Conservation (phyloP, 2,888 invertebrate species). For the Agrotis puta region DNA sequence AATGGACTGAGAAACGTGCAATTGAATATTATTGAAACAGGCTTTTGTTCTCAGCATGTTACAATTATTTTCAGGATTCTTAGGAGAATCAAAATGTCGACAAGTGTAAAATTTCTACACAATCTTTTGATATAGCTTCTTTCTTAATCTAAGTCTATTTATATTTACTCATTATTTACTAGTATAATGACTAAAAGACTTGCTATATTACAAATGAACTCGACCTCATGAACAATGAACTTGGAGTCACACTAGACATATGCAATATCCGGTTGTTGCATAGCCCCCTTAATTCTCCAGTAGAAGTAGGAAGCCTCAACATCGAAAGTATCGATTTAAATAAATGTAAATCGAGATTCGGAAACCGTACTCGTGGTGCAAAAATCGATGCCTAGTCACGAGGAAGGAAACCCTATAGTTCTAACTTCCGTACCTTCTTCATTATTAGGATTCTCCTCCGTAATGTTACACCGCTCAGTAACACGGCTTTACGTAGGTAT, state of each 20-base stretch:
- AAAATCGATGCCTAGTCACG: constrained; percentile 66
- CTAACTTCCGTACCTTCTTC: constrained; percentile 64
- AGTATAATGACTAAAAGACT: too few species aligned
- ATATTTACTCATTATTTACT: not conserved
- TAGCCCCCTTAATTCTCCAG: not conserved
- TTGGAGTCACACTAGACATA: too few species aligned
- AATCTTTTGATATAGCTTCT: not conserved
- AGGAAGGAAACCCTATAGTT: constrained; percentile 79
- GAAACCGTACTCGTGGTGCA: constrained; percentile 58
- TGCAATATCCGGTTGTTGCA: too few species aligned
- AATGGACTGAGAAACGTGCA: constrained; percentile 47
- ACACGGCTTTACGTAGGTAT: constrained; percentile 43
- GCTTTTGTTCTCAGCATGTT: constrained; percentile 15
- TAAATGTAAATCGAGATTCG: constrained; percentile 54
- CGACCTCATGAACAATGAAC: not conserved
- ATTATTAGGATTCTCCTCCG: constrained; percentile 70
- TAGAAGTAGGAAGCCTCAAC: constrained; percentile 13
- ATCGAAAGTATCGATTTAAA: constrained; percentile 39
- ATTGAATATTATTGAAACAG: constrained; percentile 36
- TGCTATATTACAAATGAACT: not conserved
- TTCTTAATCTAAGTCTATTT: not conserved
- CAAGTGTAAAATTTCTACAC: not conserved
- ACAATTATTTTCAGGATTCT: not conserved
- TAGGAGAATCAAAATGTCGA: constrained; percentile 2
- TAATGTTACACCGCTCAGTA: constrained; percentile 65